These are phyloP conservation scores for Bubo blakistoni DNA, from an alignment of 2,113 vertebrate species.

Conservation along the genomic window DNA sequence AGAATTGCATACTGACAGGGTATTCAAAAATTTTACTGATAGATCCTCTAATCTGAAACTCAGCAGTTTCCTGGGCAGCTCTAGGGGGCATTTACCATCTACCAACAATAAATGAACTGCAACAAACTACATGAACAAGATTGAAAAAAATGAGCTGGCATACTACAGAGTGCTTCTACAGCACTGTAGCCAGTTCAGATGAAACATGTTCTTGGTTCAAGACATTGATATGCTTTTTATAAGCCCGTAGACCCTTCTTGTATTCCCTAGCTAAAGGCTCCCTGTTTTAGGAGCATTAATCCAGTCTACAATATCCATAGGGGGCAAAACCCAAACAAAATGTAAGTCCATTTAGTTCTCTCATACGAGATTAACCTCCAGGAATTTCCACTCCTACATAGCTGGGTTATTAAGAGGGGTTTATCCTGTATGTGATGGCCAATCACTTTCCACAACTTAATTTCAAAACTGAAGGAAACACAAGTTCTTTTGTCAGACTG, in stretches of 20 bases:
- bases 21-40: not conserved
- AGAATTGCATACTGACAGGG: not conserved
- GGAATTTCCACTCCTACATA: conserved; percentile 7
- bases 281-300: not conserved
- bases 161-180: not conserved
- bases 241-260: not conserved
- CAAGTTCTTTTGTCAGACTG: conserved; percentile 16
- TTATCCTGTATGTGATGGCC: not conserved
- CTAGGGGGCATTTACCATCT: not conserved
- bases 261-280: not conserved
- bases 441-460: not conserved
- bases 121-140: not conserved
- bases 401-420: not conserved
- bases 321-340: not conserved
- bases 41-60: not conserved
- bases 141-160: not conserved
- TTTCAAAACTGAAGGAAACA: not conserved
- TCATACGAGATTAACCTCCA: not conserved
- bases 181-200: not conserved
- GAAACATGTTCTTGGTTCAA: not conserved
- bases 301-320: not conserved
- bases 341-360: not conserved
- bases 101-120: not conserved
- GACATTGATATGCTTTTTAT: not conserved
- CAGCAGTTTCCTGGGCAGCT: not conserved